phyloP scores from a whole-genome alignment of 1,140 invertebrate species.

The Metopolophium dirhodum region DNA sequence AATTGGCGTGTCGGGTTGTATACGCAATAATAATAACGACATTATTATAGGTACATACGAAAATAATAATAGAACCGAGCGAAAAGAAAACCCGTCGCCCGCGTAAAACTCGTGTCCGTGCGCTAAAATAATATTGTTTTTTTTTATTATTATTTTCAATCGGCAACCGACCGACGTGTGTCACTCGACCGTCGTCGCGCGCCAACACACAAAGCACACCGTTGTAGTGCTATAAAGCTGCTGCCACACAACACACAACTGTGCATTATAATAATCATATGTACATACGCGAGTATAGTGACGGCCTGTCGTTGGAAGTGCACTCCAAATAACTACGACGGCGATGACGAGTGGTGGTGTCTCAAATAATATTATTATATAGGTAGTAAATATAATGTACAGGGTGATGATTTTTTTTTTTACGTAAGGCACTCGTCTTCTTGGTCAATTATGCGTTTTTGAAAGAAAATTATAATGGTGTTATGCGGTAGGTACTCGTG shows the following conservation, averaged over 20 bases:
- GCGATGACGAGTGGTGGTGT: background rate
- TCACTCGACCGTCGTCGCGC: background rate
- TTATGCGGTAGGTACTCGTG: background rate
- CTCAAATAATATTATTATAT: background rate
- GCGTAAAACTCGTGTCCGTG: background rate
- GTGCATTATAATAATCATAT: constrained; percentile 9
- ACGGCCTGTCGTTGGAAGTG: background rate
- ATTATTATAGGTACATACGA: background rate
- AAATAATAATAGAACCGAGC: constrained; percentile 4
- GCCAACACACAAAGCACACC: background rate
- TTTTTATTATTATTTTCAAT: background rate
- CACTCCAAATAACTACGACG: background rate
- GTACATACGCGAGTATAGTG: background rate
- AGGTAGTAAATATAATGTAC: background rate
- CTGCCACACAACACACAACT: background rate
- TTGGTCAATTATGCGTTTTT: background rate
- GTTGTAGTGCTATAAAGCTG: background rate
- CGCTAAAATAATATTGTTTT: constrained; percentile 4
- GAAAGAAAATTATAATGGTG: background rate
- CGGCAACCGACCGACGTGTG: background rate
- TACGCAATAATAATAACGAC: background rate
- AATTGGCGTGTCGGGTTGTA: background rate
- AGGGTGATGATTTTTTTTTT: background rate
- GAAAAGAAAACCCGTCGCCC: background rate
- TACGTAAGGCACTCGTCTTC: background rate